Evolutionary conservation across 2,113 vertebrate genomes (phyloP), one percentile per base, ranked within the genome.

Genomic region (Mus spicilegus): DNA sequence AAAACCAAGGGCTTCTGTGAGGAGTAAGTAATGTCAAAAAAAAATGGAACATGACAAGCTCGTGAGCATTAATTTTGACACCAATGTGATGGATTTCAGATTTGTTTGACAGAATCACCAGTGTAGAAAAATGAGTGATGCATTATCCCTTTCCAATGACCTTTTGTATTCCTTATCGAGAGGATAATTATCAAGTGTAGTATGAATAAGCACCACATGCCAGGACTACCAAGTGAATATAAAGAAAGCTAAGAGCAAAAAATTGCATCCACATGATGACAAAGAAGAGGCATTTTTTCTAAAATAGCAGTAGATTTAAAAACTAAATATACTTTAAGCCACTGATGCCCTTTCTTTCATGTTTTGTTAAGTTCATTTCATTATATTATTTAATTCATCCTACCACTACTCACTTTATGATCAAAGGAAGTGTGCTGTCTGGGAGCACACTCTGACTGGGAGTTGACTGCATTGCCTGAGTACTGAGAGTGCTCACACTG

Each of bases 211-310:
- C 86, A 56, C 30, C 36, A 69, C n/a, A 67, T 76, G 26, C 39
- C 33, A 54, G 88, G 76, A 92, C 30, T 95, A 67, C 33, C 90
- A 93, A 93, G 24, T 67, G n/a, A 17, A 54, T 85, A 51, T 67
- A 82, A 91, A 94, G 33, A 86, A 70, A 94, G 93, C 42, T 46
- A 96, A 94, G 49, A 94, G 77, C 88, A 69, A 92, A 91, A 89
- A 96, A 96, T 91, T 90, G n/a, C 39, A 87, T 91, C 56, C 51
- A 95, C 70, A 39, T 0, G 4, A 61, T 87, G 54, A 75, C 87
- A 86, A 87, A 94, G 56, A 46, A 92, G 63, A 69, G 30, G 30
- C 51, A 81, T n/a, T 4, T n/a, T 77, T n/a, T 58, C 3, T 2
- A 56, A 56, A 58, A 81, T 10, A n/a, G 17, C 1, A 11, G 13